Base-by-base conservation (phyloP, 2,888 invertebrate genomes). In the Drosophila prostipennis region DNA sequence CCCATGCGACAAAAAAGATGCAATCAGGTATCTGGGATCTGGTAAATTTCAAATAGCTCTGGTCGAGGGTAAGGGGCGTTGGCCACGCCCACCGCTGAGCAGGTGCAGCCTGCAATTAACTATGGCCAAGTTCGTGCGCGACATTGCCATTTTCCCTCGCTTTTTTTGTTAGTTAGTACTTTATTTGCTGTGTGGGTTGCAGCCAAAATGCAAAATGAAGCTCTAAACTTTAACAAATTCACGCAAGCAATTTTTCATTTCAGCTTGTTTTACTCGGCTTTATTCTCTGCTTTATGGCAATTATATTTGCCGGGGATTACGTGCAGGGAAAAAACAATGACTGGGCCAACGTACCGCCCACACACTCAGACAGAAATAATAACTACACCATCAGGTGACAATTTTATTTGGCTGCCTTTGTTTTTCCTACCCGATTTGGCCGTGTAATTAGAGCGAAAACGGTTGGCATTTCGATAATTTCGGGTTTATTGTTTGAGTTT, bases 211-310 rank as follows among this genome's bases (percentile, higher is more conserved):
- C 79, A 86, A 83, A 89, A 90, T 89, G 84, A 89, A 86, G 90
- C 85, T 85, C 90, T 90, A 90, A 90, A 91, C 91, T 90, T 91
- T 90, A 81, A 89, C 90, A 90, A 91, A 91, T 90, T 90, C 91
- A 91, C 90, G 91, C 90, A 89, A 90, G 40, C 74, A 16, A 52
- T 64, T 52, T 71, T 45, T 43, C 49, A 74, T 65, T 69, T 40
- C 10, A n/a, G 13, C 14, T 48, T 34, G 26, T 29, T 34, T 32
- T 11, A 6, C 14, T 34, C 16, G 16, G 32, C 29, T 55, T 19
- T 32, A 45, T 37, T 56, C 36, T 72, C 43, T 48, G 55, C 16
- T 69, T 54, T 54, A 65, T 54, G 65, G 65, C 69, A 54, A 65
- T 65, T 65, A 65, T 34, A 69, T 68, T 65, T 34, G 68, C 69